A percentile compares a stretch with the other conserved stretches of the same genome.
These are phyloP conservation scores for Endotricha flammealis DNA, from an alignment of 2,888 invertebrate species.

Conservation along the genomic window DNA sequence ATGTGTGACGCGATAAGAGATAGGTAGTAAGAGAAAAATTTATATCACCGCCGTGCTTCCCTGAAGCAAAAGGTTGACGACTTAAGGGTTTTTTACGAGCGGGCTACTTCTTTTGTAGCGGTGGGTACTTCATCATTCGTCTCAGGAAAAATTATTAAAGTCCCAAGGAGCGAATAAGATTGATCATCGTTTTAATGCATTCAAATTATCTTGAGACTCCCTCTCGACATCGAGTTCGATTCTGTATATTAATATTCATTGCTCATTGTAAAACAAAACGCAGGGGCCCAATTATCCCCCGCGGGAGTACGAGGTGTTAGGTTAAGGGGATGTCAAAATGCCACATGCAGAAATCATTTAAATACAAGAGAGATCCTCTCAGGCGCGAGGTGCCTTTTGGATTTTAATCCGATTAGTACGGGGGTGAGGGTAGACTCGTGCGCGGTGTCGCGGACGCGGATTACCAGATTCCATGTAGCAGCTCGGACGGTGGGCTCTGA, in stretches of 20 bases:
- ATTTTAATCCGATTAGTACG: conserved; percentile 64
- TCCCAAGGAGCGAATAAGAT: conserved; percentile 33
- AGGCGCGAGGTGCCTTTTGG: conserved; percentile 49
- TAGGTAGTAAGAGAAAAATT: conserved; percentile 8
- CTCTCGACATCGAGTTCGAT: conserved; percentile 31
- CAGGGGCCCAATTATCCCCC: conserved; percentile 47
- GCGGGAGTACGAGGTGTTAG: conserved; percentile 44
- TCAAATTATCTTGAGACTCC: conserved; percentile 30
- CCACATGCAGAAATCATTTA: conserved; percentile 64
- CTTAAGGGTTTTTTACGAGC: conserved; percentile 7
- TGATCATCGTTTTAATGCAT: conserved; percentile 34
- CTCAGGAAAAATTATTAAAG: conserved; percentile 36
- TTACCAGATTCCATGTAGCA: conserved; percentile 30
- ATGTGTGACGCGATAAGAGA: conserved; percentile 7
- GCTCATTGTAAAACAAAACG: conserved; percentile 59
- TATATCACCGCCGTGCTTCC: conserved; percentile 3
- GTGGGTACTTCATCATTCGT: conserved; percentile 38
- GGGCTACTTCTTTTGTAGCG: conserved; percentile 12
- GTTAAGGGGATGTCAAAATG: conserved; percentile 55
- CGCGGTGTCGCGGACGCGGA: conserved; percentile 14
- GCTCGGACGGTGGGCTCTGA: conserved; percentile 34
- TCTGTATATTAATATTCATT: conserved; percentile 67
- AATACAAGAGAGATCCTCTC: conserved; percentile 45
- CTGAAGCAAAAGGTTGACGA: conserved; percentile 9
- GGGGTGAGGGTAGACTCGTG: conserved; percentile 29